Evolutionary conservation across 2,113 vertebrate species (phyloP).

Genomic region (Gymnocephalus cernua): DNA sequence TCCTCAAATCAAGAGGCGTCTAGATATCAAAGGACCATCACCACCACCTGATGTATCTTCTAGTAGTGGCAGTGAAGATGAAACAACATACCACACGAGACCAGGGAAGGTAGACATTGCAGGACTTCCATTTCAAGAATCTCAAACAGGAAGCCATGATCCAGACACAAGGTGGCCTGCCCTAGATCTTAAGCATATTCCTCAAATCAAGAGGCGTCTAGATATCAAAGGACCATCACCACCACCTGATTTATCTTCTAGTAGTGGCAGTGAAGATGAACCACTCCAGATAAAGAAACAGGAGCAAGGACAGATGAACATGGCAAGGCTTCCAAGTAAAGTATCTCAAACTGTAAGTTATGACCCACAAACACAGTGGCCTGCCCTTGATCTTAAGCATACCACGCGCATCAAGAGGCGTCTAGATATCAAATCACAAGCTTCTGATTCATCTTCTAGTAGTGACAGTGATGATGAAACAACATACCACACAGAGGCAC

Average conservation of each 20-base stretch:
- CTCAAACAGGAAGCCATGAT: neutral
- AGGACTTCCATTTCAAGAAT: neutral
- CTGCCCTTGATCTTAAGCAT: neutral
- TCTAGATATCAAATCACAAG: no score
- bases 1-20: no score
- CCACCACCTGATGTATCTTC: neutral
- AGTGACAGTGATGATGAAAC: constrained; percentile 40
- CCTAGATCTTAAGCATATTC: neutral
- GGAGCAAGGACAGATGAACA: no score
- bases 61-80: constrained; percentile 38
- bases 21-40: neutral
- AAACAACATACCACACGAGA: neutral
- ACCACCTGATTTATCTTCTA: neutral
- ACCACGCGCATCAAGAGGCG: neutral
- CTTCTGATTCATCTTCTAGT: constrained; percentile 16
- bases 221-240: constrained; percentile 18
- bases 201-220: constrained; percentile 14
- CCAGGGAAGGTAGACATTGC: neutral
- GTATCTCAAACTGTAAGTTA: neutral
- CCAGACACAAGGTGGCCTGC: neutral
- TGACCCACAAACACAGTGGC: neutral
- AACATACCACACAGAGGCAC: neutral
- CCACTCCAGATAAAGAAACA: neutral
- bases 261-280: neutral
- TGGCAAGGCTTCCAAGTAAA: neutral